Conservation (phyloP, 1,140 invertebrate genomes). For the Drosophila yakuba region DNA sequence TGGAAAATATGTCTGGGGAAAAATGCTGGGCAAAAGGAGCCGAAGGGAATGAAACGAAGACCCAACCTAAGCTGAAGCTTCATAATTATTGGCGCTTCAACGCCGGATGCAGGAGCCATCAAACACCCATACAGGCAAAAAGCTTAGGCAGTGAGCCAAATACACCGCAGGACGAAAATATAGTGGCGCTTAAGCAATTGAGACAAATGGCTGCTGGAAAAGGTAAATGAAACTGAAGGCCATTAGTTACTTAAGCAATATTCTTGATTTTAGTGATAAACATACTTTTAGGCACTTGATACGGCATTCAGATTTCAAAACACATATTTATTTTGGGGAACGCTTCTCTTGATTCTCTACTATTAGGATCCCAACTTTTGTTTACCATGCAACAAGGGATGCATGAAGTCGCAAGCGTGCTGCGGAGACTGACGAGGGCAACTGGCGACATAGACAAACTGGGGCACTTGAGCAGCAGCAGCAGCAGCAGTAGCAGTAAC, state of each 20-base stretch:
- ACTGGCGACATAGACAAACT: conserved; percentile 66
- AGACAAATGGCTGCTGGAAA: too few relatives aligned
- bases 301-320: background rate
- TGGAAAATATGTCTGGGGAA: conserved; percentile 3
- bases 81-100: conserved; percentile 78
- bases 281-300: background rate
- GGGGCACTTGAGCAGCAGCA: conserved; percentile 52
- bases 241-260: too few relatives aligned
- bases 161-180: background rate
- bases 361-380: conserved; percentile 4
- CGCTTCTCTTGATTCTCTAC: background rate
- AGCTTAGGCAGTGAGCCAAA: background rate
- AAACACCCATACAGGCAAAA: background rate
- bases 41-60: conserved; percentile 1
- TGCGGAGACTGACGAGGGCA: conserved; percentile 34
- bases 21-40: background rate
- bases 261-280: too few relatives aligned
- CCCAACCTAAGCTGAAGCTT: conserved; percentile 54
- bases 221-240: too few relatives aligned
- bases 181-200: background rate
- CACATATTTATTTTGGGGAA: background rate
- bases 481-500: conserved; percentile 18
- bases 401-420: conserved; percentile 1
- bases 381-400: conserved; percentile 2
- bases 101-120: conserved; percentile 60